A percentile compares a stretch with the other conserved stretches of the same genome.
phyloP scores from a whole-genome alignment of 2,113 vertebrate genomes.

The Rana temporaria region DNA sequence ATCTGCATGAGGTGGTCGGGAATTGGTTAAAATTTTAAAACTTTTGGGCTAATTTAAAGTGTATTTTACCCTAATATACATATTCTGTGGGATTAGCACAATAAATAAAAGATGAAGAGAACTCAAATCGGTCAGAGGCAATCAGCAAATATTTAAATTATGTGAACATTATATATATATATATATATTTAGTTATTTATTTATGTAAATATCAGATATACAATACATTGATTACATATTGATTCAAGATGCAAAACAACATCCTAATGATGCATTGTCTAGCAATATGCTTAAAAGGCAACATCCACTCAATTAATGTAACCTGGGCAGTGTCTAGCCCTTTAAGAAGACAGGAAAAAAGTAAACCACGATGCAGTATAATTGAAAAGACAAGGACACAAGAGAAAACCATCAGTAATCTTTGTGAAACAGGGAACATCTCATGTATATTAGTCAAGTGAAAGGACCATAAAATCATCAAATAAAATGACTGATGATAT shows the following conservation, averaged over 20 bases:
- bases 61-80: too few species aligned
- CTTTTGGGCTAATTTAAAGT: too few species aligned
- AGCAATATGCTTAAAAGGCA: not conserved
- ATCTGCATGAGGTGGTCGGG: too few species aligned
- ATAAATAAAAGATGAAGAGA: not conserved
- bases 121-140: too few species aligned
- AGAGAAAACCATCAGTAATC: slow-evolving; percentile 2
- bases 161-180: too few species aligned
- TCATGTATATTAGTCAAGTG: slow-evolving; percentile 1
- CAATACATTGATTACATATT: slow-evolving; percentile 7
- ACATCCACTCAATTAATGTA: not conserved
- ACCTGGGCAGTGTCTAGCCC: not conserved
- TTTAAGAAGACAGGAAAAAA: slow-evolving; percentile 8
- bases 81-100: too few species aligned
- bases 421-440: slow-evolving; percentile 13
- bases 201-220: slow-evolving; percentile 20
- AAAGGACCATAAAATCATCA: not conserved
- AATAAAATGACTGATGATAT: slow-evolving; percentile 12
- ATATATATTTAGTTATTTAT: not conserved
- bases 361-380: slow-evolving; percentile 3
- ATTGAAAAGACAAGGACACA: not conserved
- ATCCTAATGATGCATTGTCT: not conserved
- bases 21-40: too few species aligned
- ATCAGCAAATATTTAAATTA: too few species aligned
- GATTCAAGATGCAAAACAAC: too few species aligned